phyloP scores from a whole-genome alignment of 2,888 invertebrate genomes.

The Adineta ricciae region DNA sequence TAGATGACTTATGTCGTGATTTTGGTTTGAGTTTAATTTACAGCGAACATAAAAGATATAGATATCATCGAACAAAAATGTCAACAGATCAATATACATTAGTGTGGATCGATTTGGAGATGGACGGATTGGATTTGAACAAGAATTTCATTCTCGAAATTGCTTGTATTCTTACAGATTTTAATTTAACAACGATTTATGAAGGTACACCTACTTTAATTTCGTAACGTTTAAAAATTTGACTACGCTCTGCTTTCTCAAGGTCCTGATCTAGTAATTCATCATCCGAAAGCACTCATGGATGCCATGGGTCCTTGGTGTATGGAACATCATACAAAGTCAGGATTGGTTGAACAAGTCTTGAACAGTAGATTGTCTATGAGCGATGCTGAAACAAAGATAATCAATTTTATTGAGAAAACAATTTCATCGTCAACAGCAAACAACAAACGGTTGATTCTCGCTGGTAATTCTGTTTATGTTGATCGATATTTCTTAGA shows the following conservation, averaged over 20 bases:
- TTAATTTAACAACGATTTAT: conserved; percentile 22
- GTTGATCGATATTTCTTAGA: conserved; percentile 71
- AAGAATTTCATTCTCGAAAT: conserved; percentile 75
- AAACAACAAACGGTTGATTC: conserved; percentile 39
- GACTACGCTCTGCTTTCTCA: not conserved
- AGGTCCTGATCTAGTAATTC: conserved; percentile 34
- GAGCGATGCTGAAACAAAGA: conserved; percentile 60
- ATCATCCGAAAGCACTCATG: conserved; percentile 58
- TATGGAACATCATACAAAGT: conserved; percentile 66
- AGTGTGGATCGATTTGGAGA: conserved; percentile 48
- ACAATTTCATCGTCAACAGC: conserved; percentile 55
- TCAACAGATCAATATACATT: not conserved
- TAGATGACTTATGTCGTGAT: too few species aligned
- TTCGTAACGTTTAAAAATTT: too few species aligned
- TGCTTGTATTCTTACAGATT: conserved; percentile 68
- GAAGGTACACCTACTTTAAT: too few species aligned
- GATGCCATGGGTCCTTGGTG: conserved; percentile 76
- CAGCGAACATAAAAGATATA: too few species aligned
- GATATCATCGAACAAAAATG: not conserved
- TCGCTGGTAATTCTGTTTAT: conserved; percentile 78
- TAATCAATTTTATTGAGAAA: conserved; percentile 62
- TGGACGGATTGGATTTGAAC: conserved; percentile 67
- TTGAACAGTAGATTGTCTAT: conserved; percentile 60
- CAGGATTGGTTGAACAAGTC: conserved; percentile 68
- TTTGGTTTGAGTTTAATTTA: too few species aligned